Conservation (phyloP, 1,140 invertebrate species). For the Pseudobourletiella spinata region DNA sequence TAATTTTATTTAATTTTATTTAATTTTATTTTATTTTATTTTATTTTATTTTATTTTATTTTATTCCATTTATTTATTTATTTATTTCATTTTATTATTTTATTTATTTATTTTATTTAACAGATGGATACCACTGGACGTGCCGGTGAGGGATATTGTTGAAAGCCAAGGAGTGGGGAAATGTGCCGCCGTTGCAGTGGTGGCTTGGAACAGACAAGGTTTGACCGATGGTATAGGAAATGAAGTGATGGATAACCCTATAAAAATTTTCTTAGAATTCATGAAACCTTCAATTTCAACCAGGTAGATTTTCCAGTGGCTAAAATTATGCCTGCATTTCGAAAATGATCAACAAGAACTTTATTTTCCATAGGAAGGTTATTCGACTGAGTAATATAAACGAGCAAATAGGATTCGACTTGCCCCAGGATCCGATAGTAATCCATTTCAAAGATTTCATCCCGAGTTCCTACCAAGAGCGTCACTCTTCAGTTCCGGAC, state of each 20-base stretch:
- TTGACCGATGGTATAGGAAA: constrained; percentile 8
- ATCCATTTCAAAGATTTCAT: not conserved
- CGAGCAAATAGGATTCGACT: constrained; percentile 13
- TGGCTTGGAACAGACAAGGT: constrained; percentile 13
- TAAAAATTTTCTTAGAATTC: constrained; percentile 11
- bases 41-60: no score
- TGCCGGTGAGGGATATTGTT: no score
- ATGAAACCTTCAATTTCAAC: constrained; percentile 5
- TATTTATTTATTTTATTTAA: no score
- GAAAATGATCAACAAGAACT: not conserved
- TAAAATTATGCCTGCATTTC: not conserved
- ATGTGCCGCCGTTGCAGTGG: constrained; percentile 11
- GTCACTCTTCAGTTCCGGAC: not conserved
- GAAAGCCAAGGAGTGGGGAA: no score
- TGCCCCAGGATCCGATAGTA: constrained; percentile 10
- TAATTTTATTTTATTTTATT: no score
- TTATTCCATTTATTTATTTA: no score
- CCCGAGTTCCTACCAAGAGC: not conserved
- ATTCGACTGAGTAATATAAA: constrained; percentile 10
- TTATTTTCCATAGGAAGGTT: constrained; percentile 13
- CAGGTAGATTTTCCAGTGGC: not conserved
- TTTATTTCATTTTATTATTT: no score
- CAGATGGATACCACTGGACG: no score
- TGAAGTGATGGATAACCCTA: not conserved
- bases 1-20: no score